phyloP scores from a whole-genome alignment of 2,888 invertebrate species.

The Chorisops tibialis region DNA sequence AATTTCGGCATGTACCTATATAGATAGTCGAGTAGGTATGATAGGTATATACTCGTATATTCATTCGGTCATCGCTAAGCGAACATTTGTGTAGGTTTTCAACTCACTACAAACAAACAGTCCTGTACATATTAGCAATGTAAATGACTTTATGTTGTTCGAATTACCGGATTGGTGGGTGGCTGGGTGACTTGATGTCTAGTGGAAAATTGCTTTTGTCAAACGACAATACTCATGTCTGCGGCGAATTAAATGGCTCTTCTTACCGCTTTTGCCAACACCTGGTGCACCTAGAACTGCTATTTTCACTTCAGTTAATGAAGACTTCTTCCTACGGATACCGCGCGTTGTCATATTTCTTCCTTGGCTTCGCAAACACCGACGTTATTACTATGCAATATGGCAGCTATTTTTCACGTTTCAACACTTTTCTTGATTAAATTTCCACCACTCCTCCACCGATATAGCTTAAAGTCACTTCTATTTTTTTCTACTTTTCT shows the following conservation, averaged over 20 bases:
- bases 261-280: conserved; percentile 91
- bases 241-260: conserved; percentile 43
- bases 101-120: too few species aligned
- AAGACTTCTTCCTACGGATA: conserved; percentile 84
- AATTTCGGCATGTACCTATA: too few species aligned
- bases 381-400: neutral
- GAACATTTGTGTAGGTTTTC: too few species aligned
- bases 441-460: conserved; percentile 1
- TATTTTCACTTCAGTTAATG: conserved; percentile 85
- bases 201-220: too few species aligned
- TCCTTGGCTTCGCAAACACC: neutral
- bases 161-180: too few species aligned
- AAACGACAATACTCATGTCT: too few species aligned
- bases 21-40: too few species aligned
- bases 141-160: too few species aligned
- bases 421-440: conserved; percentile 20
- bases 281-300: conserved; percentile 85
- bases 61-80: too few species aligned
- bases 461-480: neutral
- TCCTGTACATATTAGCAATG: too few species aligned
- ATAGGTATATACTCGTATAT: too few species aligned
- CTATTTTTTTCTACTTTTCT: neutral
- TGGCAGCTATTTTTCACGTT: neutral
- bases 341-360: conserved; percentile 69
- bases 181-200: too few species aligned